phyloP scores from a whole-genome alignment of 2,113 vertebrate species.

The Fulmarus glacialis region DNA sequence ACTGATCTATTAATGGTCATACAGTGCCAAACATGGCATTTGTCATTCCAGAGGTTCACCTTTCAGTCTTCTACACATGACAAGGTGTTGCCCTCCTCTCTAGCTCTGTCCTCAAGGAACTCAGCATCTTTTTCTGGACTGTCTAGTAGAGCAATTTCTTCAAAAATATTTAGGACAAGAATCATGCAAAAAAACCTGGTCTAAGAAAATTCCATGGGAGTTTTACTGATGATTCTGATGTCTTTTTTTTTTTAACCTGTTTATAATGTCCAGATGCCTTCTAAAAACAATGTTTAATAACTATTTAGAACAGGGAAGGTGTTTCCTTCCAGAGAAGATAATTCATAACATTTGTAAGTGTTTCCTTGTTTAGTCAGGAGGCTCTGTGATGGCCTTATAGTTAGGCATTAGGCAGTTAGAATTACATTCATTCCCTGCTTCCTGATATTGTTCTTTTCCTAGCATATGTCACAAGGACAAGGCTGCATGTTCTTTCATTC shows the following conservation, averaged over 20 bases:
- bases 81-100: background rate
- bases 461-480: background rate
- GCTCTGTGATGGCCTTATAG: background rate
- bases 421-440: background rate
- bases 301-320: background rate
- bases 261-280: background rate
- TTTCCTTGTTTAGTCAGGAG: background rate
- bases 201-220: background rate
- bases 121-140: background rate
- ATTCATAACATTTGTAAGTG: background rate
- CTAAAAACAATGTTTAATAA: background rate
- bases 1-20: background rate
- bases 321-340: background rate
- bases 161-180: background rate
- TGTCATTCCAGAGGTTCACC: background rate
- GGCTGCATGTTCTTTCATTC: background rate
- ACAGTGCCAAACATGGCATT: background rate
- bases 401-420: background rate
- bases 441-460: background rate
- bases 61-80: background rate
- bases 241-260: background rate
- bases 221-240: background rate
- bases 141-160: background rate
- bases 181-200: background rate
- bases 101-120: background rate